Base-by-base conservation (phyloP, 2,888 invertebrate genomes). In the Acanthacorydalis orientalis region DNA sequence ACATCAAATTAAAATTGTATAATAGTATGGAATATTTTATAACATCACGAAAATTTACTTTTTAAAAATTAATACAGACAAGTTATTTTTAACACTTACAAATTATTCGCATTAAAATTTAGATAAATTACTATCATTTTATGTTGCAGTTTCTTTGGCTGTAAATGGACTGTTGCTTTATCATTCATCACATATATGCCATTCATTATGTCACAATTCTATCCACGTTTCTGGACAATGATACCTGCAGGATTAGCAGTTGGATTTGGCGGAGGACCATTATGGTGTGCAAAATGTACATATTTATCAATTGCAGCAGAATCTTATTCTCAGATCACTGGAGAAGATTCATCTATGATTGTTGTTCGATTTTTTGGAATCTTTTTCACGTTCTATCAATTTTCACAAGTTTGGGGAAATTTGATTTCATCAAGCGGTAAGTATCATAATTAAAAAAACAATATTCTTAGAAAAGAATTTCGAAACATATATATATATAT, bases 281-380 rank as follows among this genome's bases (percentile, higher is more conserved):
- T 95, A 15, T 95, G 95, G 95, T 90, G 92, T 55, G 90, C 93
- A 14, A 93, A 95, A 64, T 93, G 95, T 62, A 89, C 91, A 0
- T 95, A 92, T 59, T 69, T 96, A 4, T 90, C 91, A 4, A 82
- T 89, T 55, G 83, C 77, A 7, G 75, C 82, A 0, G 84, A 87
- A 57, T 82, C 87, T 1, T 87, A 91, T 59, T 72, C 88, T 0
- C 75, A 75, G 55, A 64, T 87, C 44, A 78, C 80, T 0, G 79
- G 80, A 11, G 47, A 34, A 9, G 67, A 68, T 37, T 70, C 78
- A 4, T 86, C 90, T 52, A 80, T 87, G 6, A 74, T 88, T 48
- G 87, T 93, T 42, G 88, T 90, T 9, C 73, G 88, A 56, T 93
- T 93, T 68, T 95, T 95, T 62, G 95, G 95, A 0, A 74, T 92